Percentiles rank a stretch among this genome's conserved stretches.
Conservation (phyloP, 1,140 invertebrate species). For the Penaeus japonicus region DNA sequence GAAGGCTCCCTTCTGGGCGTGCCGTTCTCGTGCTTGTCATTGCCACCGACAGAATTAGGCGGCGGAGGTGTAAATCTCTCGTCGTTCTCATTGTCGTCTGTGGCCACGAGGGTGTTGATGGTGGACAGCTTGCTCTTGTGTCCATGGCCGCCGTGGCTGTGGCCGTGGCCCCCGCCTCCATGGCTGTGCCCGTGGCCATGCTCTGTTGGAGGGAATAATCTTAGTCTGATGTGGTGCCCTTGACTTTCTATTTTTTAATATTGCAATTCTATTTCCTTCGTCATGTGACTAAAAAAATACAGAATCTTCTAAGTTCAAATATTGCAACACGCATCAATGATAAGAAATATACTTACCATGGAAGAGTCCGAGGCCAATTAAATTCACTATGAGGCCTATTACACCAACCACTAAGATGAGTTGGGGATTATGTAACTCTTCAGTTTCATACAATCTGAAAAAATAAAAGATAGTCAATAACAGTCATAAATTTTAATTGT, state of each 20-base stretch:
- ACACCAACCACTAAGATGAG: constrained; percentile 80
- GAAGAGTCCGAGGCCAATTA: constrained; percentile 83
- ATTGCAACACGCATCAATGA: background rate
- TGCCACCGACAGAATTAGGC: constrained; percentile 18
- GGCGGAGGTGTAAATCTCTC: constrained; percentile 41
- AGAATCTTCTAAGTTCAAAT: background rate
- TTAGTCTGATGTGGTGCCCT: background rate
- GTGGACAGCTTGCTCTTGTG: constrained; percentile 49
- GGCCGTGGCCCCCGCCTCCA: constrained; percentile 54
- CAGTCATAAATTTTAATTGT: too few species aligned
- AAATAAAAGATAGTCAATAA: constrained; percentile 31
- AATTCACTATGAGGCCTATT: constrained; percentile 82
- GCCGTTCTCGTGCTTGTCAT: background rate
- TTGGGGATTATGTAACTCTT: constrained; percentile 81
- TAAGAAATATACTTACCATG: constrained; percentile 71
- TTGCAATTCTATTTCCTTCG: too few species aligned
- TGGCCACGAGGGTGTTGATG: constrained; percentile 57
- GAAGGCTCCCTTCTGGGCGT: constrained; percentile 18
- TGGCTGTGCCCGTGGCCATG: constrained; percentile 55
- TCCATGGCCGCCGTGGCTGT: constrained; percentile 24
- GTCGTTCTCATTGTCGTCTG: constrained; percentile 58
- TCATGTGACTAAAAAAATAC: too few species aligned
- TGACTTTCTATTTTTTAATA: too few species aligned
- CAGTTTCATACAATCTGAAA: constrained; percentile 78
- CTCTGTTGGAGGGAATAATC: constrained; percentile 69